phyloP scores from a whole-genome alignment of 2,113 vertebrate genomes.

The Hemiscyllium ocellatum region DNA sequence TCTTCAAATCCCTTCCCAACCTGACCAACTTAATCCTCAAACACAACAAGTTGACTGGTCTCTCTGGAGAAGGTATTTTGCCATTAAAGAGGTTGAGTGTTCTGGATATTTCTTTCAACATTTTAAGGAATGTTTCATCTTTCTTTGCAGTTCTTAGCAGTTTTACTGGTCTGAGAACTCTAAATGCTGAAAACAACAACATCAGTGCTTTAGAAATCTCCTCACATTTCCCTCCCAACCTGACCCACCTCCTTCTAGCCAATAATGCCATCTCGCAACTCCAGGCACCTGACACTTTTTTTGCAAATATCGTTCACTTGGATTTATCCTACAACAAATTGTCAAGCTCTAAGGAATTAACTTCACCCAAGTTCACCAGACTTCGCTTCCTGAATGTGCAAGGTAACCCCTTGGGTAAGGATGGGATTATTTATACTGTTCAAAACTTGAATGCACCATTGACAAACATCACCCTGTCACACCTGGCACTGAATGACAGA shows the following conservation, averaged over 20 bases:
- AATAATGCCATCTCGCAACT: not conserved
- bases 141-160: not conserved
- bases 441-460: not conserved
- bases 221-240: not conserved
- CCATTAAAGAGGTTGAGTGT: not conserved
- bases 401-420: not conserved
- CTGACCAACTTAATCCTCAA: constrained; percentile 27
- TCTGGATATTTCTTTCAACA: constrained; percentile 38
- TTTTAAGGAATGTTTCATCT: not conserved
- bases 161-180: not conserved
- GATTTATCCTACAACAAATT: constrained; percentile 33
- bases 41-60: not conserved
- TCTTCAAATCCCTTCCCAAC: constrained; percentile 1
- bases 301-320: not conserved
- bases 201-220: not conserved
- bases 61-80: not conserved
- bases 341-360: constrained; percentile 5
- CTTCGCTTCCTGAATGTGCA: constrained; percentile 10
- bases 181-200: not conserved
- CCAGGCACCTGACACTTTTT: not conserved
- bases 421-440: not conserved
- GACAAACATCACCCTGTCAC: not conserved
- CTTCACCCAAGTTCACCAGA: not conserved
- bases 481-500: not conserved
- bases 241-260: constrained; percentile 26